Conservation (phyloP, 2,113 vertebrate genomes). For the Athene cunicularia region DNA sequence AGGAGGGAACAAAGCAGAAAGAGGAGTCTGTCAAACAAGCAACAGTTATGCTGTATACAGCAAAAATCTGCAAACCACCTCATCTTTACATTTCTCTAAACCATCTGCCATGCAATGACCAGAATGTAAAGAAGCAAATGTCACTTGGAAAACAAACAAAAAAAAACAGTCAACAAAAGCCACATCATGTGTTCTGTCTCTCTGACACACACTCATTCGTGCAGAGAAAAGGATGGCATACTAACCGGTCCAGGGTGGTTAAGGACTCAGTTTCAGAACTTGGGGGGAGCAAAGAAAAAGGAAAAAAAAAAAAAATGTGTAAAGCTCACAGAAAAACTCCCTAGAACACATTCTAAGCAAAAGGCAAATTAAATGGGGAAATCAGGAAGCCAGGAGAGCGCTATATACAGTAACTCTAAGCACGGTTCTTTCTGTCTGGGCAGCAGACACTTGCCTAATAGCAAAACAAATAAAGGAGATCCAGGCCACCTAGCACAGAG, state of each 20-base stretch:
- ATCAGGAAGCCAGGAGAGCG: background rate
- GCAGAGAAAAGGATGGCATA: constrained; percentile 91
- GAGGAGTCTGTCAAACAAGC: constrained; percentile 37
- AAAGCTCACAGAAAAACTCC: constrained; percentile 84
- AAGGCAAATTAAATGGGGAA: constrained; percentile 66
- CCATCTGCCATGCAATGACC: constrained; percentile 76
- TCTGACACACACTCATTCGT: constrained; percentile 82
- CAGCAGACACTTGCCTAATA: background rate
- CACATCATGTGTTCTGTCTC: constrained; percentile 65
- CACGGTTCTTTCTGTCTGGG: background rate
- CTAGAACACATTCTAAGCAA: constrained; percentile 75
- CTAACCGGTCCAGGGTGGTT: constrained; percentile 99
- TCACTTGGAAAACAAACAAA: constrained; percentile 45
- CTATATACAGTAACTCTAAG: constrained; percentile 32
- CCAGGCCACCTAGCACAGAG: constrained; percentile 48
- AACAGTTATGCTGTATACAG: background rate
- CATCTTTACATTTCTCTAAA: constrained; percentile 44
- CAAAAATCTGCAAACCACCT: background rate
- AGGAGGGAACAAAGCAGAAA: background rate
- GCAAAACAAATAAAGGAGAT: constrained; percentile 12
- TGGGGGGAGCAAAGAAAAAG: constrained; percentile 93
- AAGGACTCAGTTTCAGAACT: constrained; percentile 99
- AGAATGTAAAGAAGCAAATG: constrained; percentile 71
- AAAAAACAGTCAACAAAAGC: constrained; percentile 62
- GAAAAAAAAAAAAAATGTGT: constrained; percentile 74